Percentiles rank a stretch among this genome's conserved stretches.
Conservation (phyloP, 1,140 invertebrate genomes). For the Drosophila elegans region DNA sequence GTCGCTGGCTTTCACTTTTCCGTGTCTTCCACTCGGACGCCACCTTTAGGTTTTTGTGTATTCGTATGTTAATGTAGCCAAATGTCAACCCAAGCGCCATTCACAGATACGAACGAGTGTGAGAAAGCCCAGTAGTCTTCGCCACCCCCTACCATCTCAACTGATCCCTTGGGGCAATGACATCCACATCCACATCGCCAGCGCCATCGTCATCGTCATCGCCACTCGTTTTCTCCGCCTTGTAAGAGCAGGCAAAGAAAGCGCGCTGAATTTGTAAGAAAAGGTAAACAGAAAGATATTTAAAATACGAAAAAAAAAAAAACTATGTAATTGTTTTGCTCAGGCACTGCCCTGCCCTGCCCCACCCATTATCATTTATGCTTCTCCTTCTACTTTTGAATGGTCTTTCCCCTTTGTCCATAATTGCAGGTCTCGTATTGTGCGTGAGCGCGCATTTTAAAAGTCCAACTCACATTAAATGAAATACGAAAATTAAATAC, state of each 20-base stretch:
- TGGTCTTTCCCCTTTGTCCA: slow-evolving; percentile 47
- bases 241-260: slow-evolving; percentile 57
- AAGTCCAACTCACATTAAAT: slow-evolving; percentile 49
- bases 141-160: slow-evolving; percentile 19
- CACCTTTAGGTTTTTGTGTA: slow-evolving; percentile 8
- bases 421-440: slow-evolving; percentile 53
- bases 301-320: slow-evolving; percentile 34
- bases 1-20: slow-evolving; percentile 69
- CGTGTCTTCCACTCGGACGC: slow-evolving; percentile 13
- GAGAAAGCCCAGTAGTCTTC: slow-evolving; percentile 62
- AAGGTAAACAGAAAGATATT: slow-evolving; percentile 43
- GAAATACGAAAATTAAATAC: slow-evolving; percentile 35
- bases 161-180: slow-evolving; percentile 63
- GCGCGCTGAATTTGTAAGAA: slow-evolving; percentile 69
- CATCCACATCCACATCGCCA: slow-evolving; percentile 24
- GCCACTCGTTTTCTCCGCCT: slow-evolving; percentile 52
- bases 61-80: slow-evolving; percentile 19
- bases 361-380: slow-evolving; percentile 63
- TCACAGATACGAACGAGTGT: slow-evolving; percentile 27
- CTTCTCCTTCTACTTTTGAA: slow-evolving; percentile 22
- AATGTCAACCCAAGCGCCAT: slow-evolving; percentile 50
- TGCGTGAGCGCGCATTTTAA: slow-evolving; percentile 61
- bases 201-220: slow-evolving; percentile 22
- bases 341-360: slow-evolving; percentile 38
- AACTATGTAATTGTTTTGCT: slow-evolving; percentile 66